phyloP scores from a whole-genome alignment of 1,140 invertebrate species.

The Trichonephila clavata region DNA sequence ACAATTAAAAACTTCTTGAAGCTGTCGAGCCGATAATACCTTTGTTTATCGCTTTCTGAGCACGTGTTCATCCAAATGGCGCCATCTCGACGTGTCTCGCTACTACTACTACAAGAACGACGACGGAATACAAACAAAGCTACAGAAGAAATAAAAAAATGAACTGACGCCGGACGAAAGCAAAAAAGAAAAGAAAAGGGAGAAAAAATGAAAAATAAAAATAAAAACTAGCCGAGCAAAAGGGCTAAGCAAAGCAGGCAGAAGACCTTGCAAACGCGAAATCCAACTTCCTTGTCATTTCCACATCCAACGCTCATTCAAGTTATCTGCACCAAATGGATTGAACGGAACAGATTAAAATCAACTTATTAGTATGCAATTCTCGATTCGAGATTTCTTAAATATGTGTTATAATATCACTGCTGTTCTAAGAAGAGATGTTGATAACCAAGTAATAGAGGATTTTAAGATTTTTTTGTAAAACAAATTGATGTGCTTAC shows the following conservation, averaged over 20 bases:
- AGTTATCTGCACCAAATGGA: constrained; percentile 46
- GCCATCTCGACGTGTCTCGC: constrained; percentile 32
- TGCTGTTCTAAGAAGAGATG: background rate
- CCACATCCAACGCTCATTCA: constrained; percentile 15
- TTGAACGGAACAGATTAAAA: background rate
- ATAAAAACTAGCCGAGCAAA: background rate
- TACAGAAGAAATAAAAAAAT: constrained; percentile 40
- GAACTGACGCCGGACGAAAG: constrained; percentile 53
- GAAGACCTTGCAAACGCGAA: constrained; percentile 65
- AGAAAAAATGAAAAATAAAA: background rate
- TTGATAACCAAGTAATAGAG: background rate
- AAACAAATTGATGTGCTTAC: background rate
- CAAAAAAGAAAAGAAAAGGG: background rate
- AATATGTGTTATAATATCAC: background rate
- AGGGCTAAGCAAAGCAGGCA: constrained; percentile 62
- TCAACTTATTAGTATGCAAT: background rate
- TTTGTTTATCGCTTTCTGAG: constrained; percentile 58
- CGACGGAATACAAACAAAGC: constrained; percentile 52
- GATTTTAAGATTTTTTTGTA: background rate
- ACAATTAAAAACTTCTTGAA: background rate
- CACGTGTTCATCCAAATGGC: constrained; percentile 48
- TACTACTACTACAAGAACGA: constrained; percentile 25
- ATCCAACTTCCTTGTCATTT: constrained; percentile 61
- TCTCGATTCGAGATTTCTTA: background rate
- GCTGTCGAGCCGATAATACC: constrained; percentile 46